Base-by-base conservation (phyloP, 2,888 invertebrate genomes). In the Zele albiditarsus region DNA sequence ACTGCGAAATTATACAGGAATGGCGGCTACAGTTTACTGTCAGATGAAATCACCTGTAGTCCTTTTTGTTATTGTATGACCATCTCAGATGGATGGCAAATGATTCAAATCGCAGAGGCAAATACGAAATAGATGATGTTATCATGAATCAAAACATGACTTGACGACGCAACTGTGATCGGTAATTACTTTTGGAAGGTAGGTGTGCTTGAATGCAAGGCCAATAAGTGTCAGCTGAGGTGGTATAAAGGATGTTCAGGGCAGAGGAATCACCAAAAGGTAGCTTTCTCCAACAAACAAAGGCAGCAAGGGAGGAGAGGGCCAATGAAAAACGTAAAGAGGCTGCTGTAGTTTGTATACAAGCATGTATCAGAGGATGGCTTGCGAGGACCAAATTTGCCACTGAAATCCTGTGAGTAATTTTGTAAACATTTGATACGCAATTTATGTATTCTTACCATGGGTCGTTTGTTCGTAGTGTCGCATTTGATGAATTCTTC, bases 301-400 rank as follows among this genome's bases (percentile, higher is more conserved):
- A 97, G 90, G 95, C 95, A 33, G 97, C 97, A 16, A 92, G 98
- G 77, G 96, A 96, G 88, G 97, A 97, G 89, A 92, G 98, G 74
- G 97, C 96, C 0, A 90, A 94, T 71, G 97, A 97, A 85, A 96
- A 96, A 88, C 93, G 93, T 79, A 92, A 93, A 77, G 96, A 97
- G 84, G 91, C 91, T 80, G 95, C 96, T 42, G 94, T 94, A 57
- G 91, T 93, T 46, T 91, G 92, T 80, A 93, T 97, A 79, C 97
- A 97, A 88, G 92, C 95, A n/a, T 89, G 91, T 72, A 89, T 95
- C 53, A 92, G 95, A 84, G 95, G 95, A 79, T 96, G 94, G 93
- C 90, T 95, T n/a, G 91, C 92, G 2, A 92, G 95, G 77, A 90
- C 90, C 69, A 91, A 90, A 86, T 94, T 95, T 84, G 90, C 92